Evolutionary conservation across 2,797 vertebrate genomes (phyloP), one percentile per base, ranked within the genome.

Genomic region (Neosilurus hyrtlii): DNA sequence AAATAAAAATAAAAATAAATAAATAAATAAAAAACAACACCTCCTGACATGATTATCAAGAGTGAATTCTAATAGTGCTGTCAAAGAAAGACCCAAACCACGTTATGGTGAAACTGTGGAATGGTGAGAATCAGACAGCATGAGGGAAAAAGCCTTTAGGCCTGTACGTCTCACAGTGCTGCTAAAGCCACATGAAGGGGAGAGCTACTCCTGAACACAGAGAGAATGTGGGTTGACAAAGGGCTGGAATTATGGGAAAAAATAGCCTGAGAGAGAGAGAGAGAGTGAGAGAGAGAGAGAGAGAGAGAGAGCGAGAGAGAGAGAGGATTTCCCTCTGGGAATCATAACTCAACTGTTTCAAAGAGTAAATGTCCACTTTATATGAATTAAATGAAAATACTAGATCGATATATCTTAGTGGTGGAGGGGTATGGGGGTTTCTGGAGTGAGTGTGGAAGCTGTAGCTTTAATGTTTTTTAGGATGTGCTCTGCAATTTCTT

Each of bases 71-170:
- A 51, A 78, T 9, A 43, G 61, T 52, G 16, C 35, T 43, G 30
- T 77, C 62, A 15, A 43, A 77, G 1, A 63, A 20, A 78, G 43
- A 37, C 24, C 59, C n/a, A 26, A 63, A 59, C 61, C n/a, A 12
- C 2, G 24, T 52, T 30, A n/a, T 65, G 61, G 61, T 78, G 59
- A 78, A 78, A 65, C 76, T 2, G 9, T 78, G 76, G 61, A 78
- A 65, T 52, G 66, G 54, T 49, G 70, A 73, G 59, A 82, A 62
- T 62, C 43, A 51, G 80, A 73, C 43, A 81, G 68, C 16, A 30
- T 81, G 37, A 81, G 62, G 57, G 57, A 81, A 72, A 20, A 18
- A 49, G 67, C 54, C 67, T 81, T 81, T 52, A 80, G 79, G 79
- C 66, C 30, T 16, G 79, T 49, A 59, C n/a, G 15, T 59, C 67